Conservation (phyloP, 2,797 vertebrate genomes). For the Parotocinclus haroldoi region DNA sequence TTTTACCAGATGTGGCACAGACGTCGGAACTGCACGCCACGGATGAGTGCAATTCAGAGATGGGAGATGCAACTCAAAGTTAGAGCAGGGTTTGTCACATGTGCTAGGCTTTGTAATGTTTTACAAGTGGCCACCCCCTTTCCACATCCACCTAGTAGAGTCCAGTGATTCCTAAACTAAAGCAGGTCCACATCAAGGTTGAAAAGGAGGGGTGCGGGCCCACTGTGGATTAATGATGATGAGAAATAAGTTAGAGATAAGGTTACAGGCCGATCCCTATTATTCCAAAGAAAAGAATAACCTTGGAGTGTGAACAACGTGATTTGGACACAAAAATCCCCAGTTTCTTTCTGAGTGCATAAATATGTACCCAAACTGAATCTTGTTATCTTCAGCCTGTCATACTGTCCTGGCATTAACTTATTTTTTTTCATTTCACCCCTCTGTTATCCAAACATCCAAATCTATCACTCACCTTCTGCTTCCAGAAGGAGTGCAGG, state of each 20-base stretch:
- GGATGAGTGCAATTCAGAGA: constrained; percentile 48
- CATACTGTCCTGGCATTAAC: too few relatives aligned
- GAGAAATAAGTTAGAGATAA: constrained; percentile 16
- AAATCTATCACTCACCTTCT: constrained; percentile 32
- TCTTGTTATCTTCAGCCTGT: constrained; percentile 26
- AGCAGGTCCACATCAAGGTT: constrained; percentile 18
- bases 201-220: constrained; percentile 12
- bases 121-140: constrained; percentile 31
- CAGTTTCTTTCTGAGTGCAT: too few relatives aligned
- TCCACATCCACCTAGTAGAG: constrained; percentile 23
- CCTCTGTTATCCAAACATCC: constrained; percentile 23
- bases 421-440: constrained; percentile 23
- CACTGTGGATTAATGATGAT: constrained; percentile 17
- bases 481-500: constrained; percentile 35
- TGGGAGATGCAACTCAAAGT: constrained; percentile 51
- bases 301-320: constrained; percentile 25
- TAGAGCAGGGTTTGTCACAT: constrained; percentile 48
- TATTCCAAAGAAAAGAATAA: constrained; percentile 10
- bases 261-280: constrained; percentile 21
- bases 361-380: constrained; percentile 6
- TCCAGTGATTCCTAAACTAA: constrained; percentile 32
- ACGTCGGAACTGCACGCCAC: constrained; percentile 44
- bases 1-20: constrained; percentile 56
- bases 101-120: constrained; percentile 42
- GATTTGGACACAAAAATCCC: not conserved